Percentiles rank a stretch among this genome's conserved stretches.
These are phyloP conservation scores for Propsilocerus akamusi DNA, from an alignment of 1,140 invertebrate species.

Conservation along the genomic window DNA sequence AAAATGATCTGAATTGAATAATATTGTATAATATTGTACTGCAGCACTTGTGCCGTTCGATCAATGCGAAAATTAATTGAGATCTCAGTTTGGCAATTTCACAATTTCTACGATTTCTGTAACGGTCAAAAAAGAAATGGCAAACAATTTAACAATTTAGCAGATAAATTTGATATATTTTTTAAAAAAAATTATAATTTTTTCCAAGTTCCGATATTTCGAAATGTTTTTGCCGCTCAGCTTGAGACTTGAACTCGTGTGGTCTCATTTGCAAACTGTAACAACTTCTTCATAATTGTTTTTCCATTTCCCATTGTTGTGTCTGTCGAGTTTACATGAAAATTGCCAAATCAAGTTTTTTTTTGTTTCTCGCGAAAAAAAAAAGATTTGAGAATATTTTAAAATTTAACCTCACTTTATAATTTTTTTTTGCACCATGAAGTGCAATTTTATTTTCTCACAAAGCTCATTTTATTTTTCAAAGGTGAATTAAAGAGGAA, in stretches of 20 bases:
- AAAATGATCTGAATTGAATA: no score
- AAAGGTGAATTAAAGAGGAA: background rate
- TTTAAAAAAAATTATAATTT: no score
- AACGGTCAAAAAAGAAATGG: no score
- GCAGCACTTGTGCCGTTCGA: background rate
- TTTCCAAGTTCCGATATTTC: no score
- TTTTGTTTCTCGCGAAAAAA: no score
- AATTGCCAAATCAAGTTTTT: background rate
- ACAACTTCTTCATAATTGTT: background rate
- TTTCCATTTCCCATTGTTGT: background rate
- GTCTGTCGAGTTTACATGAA: background rate
- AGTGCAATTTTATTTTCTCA: background rate
- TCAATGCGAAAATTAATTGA: constrained; percentile 1
- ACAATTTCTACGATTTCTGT: background rate
- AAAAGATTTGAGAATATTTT: no score
- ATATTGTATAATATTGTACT: background rate
- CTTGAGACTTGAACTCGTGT: no score
- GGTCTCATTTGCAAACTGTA: background rate
- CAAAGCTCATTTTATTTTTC: background rate
- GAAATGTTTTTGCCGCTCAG: background rate
- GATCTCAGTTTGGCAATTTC: no score
- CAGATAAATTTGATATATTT: background rate
- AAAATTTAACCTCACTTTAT: background rate
- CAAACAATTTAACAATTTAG: background rate
- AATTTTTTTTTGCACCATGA: background rate